Conservation (phyloP, 2,888 invertebrate genomes). For the Sinohyriopsis cumingii region DNA sequence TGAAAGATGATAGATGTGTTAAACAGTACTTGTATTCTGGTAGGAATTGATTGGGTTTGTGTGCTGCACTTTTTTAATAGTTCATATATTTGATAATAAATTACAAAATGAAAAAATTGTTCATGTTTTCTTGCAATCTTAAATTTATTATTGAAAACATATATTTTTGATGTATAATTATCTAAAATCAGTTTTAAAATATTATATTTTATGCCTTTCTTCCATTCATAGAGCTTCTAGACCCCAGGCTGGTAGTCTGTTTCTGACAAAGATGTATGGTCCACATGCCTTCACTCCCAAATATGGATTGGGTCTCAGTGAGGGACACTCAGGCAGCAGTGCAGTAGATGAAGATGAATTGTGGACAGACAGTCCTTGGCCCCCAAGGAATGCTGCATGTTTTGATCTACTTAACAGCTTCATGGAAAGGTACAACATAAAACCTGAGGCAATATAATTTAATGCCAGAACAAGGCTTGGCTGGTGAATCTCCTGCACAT, state of each 20-base stretch:
- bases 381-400: constrained; percentile 69
- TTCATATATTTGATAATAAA: neutral
- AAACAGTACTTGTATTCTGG: too few species aligned
- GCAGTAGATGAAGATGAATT: constrained; percentile 62
- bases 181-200: neutral
- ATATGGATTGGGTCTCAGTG: constrained; percentile 56
- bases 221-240: constrained; percentile 47
- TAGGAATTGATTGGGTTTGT: too few species aligned
- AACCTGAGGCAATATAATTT: neutral
- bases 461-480: too few species aligned
- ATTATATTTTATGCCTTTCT: constrained; percentile 2
- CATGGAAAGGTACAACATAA: constrained; percentile 68
- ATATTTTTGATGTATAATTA: neutral
- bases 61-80: too few species aligned
- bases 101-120: neutral
- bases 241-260: constrained; percentile 63
- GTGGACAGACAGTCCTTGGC: constrained; percentile 70
- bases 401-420: constrained; percentile 70
- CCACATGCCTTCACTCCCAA: constrained; percentile 66
- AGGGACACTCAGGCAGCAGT: constrained; percentile 49
- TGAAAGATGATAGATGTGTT: too few species aligned
- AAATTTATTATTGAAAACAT: neutral
- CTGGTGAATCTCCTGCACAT: too few species aligned
- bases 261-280: constrained; percentile 69
- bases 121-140: neutral